Evolutionary conservation across 92 coral and sea anemone species (phyloP), one percentile per base, ranked within the genome.

Genomic region (Diadumene lineata): DNA sequence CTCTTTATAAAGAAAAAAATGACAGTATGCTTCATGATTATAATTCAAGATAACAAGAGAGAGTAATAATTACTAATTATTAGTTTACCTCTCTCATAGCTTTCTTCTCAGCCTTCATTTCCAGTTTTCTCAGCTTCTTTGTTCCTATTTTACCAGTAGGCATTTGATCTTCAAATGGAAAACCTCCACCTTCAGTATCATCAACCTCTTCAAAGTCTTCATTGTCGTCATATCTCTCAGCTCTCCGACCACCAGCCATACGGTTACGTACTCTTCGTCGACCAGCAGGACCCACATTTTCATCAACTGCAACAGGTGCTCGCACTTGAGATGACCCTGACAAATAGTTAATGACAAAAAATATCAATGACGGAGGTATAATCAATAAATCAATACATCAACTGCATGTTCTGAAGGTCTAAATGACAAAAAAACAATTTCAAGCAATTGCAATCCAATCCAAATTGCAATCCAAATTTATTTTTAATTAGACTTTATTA

Each of bases 71-170:
- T n/a, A n/a, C n/a, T n/a, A n/a, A n/a, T n/a, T 38, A 38, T 38
- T 38, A 38, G 48, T 6, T 38, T 65, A 89, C 99, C 97, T 92
- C 94, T 69, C 96, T 84, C 81, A 91, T 78, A 21, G 86, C 87
- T 46, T 82, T 91, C 67, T 89, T 92, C 81, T 96, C 99, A 46
- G 93, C 99, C 46, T 96, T 96, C 99, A 89, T 86, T 68, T 92
- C 99, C 72, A 96, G 78, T 74, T 75, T 86, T 31, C 50, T 81
- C 17, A 82, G 80, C 72, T 96, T 96, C 75, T 96, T 96, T 27
- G 99, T 72, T 48, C 99, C 99, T 76, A 96, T 88, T 70, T 96
- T 96, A 17, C 92, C 97, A 51, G 82, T 73, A 7, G 83, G 86
- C 79, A 75, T 79, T 76, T 81, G 84, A 56, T 85, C 79, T 3